These are phyloP conservation scores for Pangasius macronema DNA, from an alignment of 2,797 vertebrate species.

Conservation along the genomic window DNA sequence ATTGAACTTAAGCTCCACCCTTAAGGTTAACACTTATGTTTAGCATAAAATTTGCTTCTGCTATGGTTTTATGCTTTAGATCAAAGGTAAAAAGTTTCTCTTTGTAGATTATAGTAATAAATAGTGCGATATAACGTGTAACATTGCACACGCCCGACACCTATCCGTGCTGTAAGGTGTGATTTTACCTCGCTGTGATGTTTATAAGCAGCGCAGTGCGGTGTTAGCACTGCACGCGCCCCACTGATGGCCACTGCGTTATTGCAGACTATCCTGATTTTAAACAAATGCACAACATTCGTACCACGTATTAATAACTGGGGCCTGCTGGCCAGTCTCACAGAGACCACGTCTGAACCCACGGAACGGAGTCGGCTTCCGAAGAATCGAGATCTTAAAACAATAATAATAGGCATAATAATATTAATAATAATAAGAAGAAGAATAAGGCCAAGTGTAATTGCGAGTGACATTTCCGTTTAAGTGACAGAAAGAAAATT, in stretches of 20 bases:
- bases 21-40: neutral
- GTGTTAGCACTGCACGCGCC: slow-evolving; percentile 98
- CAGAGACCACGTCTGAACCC: slow-evolving; percentile 99
- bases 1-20: neutral
- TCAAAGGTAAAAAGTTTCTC: neutral
- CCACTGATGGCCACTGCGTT: slow-evolving; percentile 80
- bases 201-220: slow-evolving; percentile 90
- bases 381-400: slow-evolving; percentile 98
- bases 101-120: neutral
- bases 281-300: slow-evolving; percentile 99
- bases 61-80: neutral
- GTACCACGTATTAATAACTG: slow-evolving; percentile 97
- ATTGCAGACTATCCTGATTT: slow-evolving; percentile 99
- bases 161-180: slow-evolving; percentile 72
- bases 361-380: slow-evolving; percentile 93
- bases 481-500: slow-evolving; percentile 33
- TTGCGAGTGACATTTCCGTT: slow-evolving; percentile 62
- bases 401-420: slow-evolving; percentile 69
- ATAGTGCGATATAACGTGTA: neutral
- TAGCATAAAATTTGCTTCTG: slow-evolving; percentile 4
- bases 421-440: slow-evolving; percentile 51
- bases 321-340: slow-evolving; percentile 97
- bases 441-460: slow-evolving; percentile 77
- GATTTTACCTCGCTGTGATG: slow-evolving; percentile 72
- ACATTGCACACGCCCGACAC: slow-evolving; percentile 54